A percentile compares a stretch with the other conserved stretches of the same genome.
These are phyloP conservation scores for Papilio aristodemus DNA, from an alignment of 1,140 invertebrate genomes.

Conservation along the genomic window DNA sequence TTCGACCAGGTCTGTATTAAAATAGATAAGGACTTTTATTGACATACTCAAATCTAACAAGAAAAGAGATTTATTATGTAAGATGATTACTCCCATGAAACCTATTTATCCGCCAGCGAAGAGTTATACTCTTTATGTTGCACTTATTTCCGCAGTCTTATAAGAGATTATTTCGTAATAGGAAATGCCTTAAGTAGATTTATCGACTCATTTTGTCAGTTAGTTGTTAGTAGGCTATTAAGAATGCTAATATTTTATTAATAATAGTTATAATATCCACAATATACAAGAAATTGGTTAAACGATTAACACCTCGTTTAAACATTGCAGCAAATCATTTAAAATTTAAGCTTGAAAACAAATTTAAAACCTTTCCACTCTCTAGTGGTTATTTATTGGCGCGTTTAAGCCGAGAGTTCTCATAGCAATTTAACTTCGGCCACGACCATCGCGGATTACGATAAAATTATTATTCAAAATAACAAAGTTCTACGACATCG, in stretches of 20 bases:
- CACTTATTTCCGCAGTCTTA: not conserved
- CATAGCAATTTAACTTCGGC: slow-evolving; percentile 15
- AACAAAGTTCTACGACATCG: slow-evolving; percentile 5
- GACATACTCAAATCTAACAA: not conserved
- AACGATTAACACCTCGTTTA: not conserved
- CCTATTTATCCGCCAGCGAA: not conserved
- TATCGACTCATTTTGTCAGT: not conserved
- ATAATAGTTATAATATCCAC: too few species aligned
- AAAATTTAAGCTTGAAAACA: slow-evolving; percentile 1
- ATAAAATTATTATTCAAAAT: slow-evolving; percentile 20
- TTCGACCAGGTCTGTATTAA: slow-evolving; percentile 53
- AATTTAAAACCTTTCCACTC: slow-evolving; percentile 17
- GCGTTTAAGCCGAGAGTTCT: slow-evolving; percentile 14
- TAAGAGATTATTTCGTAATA: slow-evolving; percentile 2
- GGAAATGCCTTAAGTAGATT: not conserved
- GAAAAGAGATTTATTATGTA: slow-evolving; percentile 6
- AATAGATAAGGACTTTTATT: too few species aligned
- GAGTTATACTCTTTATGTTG: not conserved
- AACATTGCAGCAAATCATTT: not conserved
- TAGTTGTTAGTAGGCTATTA: not conserved
- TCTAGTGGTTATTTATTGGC: slow-evolving; percentile 16
- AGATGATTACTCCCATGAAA: not conserved
- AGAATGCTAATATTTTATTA: not conserved
- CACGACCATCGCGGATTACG: not conserved
- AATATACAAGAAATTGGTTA: too few species aligned